Evolutionary conservation across 2,113 vertebrate species (phyloP).

Genomic region (Anhinga rufa): DNA sequence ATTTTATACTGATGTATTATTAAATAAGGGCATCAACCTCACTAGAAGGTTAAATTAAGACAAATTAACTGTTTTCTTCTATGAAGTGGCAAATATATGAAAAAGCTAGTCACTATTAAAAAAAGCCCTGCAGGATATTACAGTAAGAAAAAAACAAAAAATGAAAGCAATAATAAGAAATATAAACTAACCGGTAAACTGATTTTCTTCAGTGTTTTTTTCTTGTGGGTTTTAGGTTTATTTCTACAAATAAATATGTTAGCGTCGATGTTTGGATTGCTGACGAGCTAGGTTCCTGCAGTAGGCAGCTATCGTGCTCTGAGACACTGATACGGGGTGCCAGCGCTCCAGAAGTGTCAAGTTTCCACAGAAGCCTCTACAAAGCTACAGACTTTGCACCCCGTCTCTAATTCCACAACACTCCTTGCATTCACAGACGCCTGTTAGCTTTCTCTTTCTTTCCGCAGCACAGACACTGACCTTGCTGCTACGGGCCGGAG

Average conservation of each 20-base stretch:
- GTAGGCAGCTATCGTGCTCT: fast-evolving
- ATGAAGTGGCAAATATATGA: neutral
- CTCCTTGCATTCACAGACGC: neutral
- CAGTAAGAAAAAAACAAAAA: neutral
- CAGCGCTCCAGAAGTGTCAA: neutral
- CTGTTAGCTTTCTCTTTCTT: neutral
- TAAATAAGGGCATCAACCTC: neutral
- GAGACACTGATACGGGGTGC: fast-evolving
- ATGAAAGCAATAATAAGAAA: neutral
- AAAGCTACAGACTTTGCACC: neutral
- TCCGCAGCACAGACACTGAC: neutral
- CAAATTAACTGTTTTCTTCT: neutral
- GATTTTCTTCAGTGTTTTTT: fast-evolving
- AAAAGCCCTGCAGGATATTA: neutral
- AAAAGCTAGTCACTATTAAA: neutral
- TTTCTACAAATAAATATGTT: neutral
- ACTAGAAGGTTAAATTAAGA: neutral
- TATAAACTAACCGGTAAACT: neutral
- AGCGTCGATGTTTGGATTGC: neutral
- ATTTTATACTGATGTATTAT: neutral
- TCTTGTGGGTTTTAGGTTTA: neutral
- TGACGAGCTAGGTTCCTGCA: neutral
- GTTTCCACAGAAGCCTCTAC: neutral
- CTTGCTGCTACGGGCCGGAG: neutral
- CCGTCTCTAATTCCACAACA: neutral